phyloP scores from a whole-genome alignment of 2,888 invertebrate genomes.

The Cephus nigrinus region DNA sequence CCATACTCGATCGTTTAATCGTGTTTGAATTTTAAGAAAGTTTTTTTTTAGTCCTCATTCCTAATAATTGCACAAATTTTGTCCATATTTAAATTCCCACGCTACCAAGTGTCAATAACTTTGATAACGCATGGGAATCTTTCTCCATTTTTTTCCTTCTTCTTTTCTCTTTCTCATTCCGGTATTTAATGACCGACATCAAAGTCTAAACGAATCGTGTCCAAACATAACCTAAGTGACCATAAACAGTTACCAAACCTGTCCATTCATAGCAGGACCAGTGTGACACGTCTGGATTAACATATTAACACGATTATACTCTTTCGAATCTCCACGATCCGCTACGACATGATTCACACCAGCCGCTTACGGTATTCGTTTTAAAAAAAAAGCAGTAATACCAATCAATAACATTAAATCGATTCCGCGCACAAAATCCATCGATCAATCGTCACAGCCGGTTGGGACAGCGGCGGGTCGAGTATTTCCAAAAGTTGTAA shows the following conservation, averaged over 20 bases:
- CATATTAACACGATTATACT: constrained; percentile 2
- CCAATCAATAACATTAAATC: background rate
- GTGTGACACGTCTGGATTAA: constrained; percentile 3
- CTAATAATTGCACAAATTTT: background rate
- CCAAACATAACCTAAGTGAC: background rate
- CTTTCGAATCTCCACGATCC: background rate
- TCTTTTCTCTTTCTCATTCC: background rate
- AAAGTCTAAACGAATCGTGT: background rate
- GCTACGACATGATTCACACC: background rate
- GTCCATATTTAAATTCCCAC: background rate
- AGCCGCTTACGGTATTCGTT: constrained; percentile 4
- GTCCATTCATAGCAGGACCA: background rate
- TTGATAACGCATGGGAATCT: background rate
- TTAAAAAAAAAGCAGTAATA: constrained; percentile 6
- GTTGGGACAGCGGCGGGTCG: too few relatives aligned
- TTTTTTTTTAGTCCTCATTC: background rate
- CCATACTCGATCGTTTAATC: background rate
- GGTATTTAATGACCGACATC: background rate
- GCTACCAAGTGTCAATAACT: background rate
- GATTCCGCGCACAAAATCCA: background rate
- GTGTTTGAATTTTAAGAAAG: too few relatives aligned
- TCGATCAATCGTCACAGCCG: background rate
- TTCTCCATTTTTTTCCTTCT: background rate
- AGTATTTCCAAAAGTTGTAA: background rate
- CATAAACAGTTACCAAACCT: constrained; percentile 4